Evolutionary conservation across 1,140 invertebrate species (phyloP), one percentile per base, ranked within the genome.

Genomic region (Heliconius hermathena): DNA sequence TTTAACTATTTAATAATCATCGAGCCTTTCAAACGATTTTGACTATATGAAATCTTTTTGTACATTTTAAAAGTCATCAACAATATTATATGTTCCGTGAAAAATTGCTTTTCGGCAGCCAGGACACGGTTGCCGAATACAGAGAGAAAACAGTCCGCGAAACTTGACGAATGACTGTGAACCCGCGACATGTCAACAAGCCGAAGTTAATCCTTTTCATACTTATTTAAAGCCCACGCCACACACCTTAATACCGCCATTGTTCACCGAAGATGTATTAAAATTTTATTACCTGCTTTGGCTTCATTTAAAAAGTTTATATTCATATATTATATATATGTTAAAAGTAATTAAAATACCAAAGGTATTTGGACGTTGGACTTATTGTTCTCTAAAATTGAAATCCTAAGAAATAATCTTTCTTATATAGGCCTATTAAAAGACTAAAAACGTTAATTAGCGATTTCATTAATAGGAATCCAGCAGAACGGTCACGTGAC

Each of bases 151-250:
- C 57, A 41, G 76, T 73, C 84, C 87, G 84, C 85, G 89, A 89
- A 91, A 91, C 86, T 85, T 88, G 90, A 93, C 88, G 90, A 88
- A 87, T 82, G 84, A 18, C 26, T 66, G 60, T 66, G 60, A 66
- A 66, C 60, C 26, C 88, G 81, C 88, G 87, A 88, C 84, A 82
- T 91, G 88, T 90, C 91, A 93, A 94, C 93, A 91, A 93, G 91
- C 88, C 91, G 87, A 74, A 89, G 87, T 90, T 93, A 93, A 94
- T 93, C 89, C 89, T 86, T 88, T 93, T 91, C 87, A 92, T 92
- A 91, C 88, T 86, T 88, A 85, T 90, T 92, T 89, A 88, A 85
- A 91, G 83, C 77, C 52, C 76, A 66, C 9, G 46, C 82, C 74
- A 57, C 78, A 80, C 80, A 80, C 77, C 80, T 81, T 87, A 88